A percentile compares a stretch with the other conserved stretches of the same genome.
These are phyloP conservation scores for Invenusta paracnida DNA, from an alignment of 2,888 invertebrate species.

Conservation along the genomic window DNA sequence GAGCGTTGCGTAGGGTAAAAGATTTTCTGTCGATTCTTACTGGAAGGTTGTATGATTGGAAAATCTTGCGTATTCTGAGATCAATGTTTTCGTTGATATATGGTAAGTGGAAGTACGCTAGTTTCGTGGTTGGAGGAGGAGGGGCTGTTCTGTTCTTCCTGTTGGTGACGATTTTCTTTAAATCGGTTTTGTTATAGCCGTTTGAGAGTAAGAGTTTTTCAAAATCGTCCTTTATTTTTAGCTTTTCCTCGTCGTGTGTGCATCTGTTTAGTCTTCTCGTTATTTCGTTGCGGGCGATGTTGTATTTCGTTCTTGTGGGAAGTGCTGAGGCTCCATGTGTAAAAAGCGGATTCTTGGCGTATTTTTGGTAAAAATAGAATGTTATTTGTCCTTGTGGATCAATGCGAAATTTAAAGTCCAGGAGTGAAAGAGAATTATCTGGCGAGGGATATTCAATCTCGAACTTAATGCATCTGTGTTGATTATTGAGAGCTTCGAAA, in stretches of 20 bases:
- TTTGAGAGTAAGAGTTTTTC: neutral
- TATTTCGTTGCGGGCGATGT: conserved; percentile 6
- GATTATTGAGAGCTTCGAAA: too few species aligned
- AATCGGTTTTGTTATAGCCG: conserved; percentile 1
- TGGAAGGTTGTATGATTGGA: too few species aligned
- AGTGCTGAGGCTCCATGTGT: neutral
- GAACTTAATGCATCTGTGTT: neutral
- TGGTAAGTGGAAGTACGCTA: neutral
- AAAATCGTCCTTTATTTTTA: conserved; percentile 11
- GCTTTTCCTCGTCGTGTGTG: conserved; percentile 12
- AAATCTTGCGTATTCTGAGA: neutral
- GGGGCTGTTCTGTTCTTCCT: neutral
- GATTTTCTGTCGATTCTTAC: too few species aligned
- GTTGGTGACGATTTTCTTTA: neutral
- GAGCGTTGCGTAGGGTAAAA: too few species aligned
- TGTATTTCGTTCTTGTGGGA: neutral
- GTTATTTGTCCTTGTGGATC: neutral
- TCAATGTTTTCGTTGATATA: conserved; percentile 22
- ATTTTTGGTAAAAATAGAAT: conserved; percentile 4
- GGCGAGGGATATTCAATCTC: neutral
- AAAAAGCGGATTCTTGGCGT: neutral
- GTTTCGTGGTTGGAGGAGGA: neutral
- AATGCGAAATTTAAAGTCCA: neutral
- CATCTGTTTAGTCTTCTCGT: conserved; percentile 19
- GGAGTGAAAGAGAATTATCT: conserved; percentile 3